phyloP scores from a whole-genome alignment of 2,797 vertebrate species.

The Acanthurus leucopareius region DNA sequence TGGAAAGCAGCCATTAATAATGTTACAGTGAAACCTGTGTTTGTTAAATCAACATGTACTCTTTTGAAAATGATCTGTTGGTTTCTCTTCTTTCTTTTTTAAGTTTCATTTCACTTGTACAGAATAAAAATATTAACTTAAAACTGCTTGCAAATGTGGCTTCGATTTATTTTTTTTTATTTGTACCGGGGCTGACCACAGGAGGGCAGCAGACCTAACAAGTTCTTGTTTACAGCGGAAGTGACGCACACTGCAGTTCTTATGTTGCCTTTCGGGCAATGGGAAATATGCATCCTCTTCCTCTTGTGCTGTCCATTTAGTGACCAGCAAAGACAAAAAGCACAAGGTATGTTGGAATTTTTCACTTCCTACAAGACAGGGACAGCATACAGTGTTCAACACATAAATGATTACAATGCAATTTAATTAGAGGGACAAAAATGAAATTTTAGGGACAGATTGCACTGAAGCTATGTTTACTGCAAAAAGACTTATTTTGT shows the following conservation, averaged over 20 bases:
- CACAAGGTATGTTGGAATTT: too few species aligned
- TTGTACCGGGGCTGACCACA: neutral
- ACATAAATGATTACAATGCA: too few species aligned
- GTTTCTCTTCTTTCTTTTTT: neutral
- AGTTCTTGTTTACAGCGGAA: constrained; percentile 61
- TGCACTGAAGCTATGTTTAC: too few species aligned
- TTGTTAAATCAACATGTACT: neutral
- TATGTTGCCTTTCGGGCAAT: neutral
- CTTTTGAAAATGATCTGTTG: neutral
- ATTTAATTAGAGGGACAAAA: too few species aligned
- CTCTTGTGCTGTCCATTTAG: neutral
- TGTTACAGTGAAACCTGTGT: neutral
- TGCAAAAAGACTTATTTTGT: too few species aligned
- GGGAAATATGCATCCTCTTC: neutral
- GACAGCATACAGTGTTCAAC: neutral
- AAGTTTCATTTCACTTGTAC: constrained; percentile 26
- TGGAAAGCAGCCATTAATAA: neutral
- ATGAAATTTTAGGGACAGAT: neutral
- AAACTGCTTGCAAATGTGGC: neutral
- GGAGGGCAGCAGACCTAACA: constrained; percentile 17
- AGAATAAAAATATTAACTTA: constrained; percentile 47
- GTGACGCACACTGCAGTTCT: constrained; percentile 46
- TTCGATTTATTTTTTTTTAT: neutral
- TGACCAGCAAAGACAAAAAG: neutral
- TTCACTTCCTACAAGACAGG: neutral